Base-by-base conservation (phyloP, 2,888 invertebrate genomes). In the Epirrhoe tristata region DNA sequence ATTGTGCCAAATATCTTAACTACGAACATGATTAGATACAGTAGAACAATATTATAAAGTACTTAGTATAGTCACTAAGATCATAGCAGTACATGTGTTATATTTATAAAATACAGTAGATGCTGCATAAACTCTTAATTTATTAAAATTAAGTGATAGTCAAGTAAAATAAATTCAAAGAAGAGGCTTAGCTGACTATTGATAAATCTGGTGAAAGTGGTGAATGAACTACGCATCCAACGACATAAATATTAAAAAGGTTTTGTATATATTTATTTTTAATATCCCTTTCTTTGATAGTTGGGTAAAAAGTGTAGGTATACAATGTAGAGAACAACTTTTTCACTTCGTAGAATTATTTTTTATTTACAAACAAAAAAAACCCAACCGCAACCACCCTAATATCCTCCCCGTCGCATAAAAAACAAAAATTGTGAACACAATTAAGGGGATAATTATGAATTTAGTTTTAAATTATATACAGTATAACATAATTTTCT, bases 191-290 rank as follows among this genome's bases (percentile, higher is more conserved):
- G 12, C 39, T 48, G 48, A 14, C 14, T 48, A 14, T 16, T 48
- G 48, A 48, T 48, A 48, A 48, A 14, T 48, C 16, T 6, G 48
- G 48, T 48, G 48, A 48, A 48, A 48, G 48, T 16, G 48, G 48
- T 16, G 48, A 48, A 48, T 48, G 48, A 48, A 48, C 48, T 48
- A 7, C 48, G 16, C 48, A 48, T 48, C 7, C 16, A 14, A 16
- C 16, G 16, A 6, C 48, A 46, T 46, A 0, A 46, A 36, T 36
- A 36, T 36, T 10, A 36, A 36, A 12, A 16, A 14, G 14, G 48
- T 48, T 48, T 43, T 16, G 48, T 16, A 48, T n/a, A 48, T 48
- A 46, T n/a, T 46, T 46, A 12, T 46, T 46, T 36, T 5, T 10
- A 36, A 36, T 36, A n/a, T n/a, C n/a, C n/a, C n/a, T n/a, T n/a